Evolutionary conservation across 2,113 vertebrate genomes (phyloP).

Genomic region (Paradoxurus hermaphroditus): DNA sequence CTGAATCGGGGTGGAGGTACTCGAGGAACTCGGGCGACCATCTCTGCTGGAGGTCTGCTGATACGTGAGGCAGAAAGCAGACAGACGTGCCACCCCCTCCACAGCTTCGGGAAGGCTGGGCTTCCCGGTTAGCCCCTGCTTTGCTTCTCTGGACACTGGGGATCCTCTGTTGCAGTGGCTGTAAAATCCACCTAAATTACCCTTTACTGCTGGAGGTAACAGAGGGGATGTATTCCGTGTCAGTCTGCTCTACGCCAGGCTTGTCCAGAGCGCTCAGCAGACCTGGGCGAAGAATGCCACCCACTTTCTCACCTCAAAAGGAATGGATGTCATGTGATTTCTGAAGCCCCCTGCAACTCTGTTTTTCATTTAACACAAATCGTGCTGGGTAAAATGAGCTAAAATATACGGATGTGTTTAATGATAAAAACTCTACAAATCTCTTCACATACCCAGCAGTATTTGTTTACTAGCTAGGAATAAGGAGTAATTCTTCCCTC

Average conservation of each 20-base stretch:
- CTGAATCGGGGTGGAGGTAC: background rate
- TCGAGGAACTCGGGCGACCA: accelerated
- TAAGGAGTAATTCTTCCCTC: background rate
- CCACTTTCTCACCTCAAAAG: background rate
- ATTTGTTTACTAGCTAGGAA: background rate
- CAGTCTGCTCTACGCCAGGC: background rate
- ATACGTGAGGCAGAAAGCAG: background rate
- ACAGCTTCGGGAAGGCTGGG: background rate
- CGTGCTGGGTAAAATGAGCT: background rate
- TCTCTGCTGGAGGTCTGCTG: background rate
- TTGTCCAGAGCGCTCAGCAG: background rate
- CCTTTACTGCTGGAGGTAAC: background rate
- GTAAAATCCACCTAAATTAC: background rate
- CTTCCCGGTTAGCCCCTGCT: background rate
- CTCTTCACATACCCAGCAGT: background rate
- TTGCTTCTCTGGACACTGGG: background rate
- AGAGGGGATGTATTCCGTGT: background rate
- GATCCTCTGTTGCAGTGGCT: background rate
- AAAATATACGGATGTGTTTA: background rate
- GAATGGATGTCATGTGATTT: background rate
- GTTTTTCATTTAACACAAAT: background rate
- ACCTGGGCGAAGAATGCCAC: background rate
- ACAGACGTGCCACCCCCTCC: background rate
- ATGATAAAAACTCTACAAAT: background rate
- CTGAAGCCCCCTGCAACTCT: background rate